Evolutionary conservation across 1,140 invertebrate species (phyloP), one percentile per base, ranked within the genome.

Genomic region (Venturia canescens): DNA sequence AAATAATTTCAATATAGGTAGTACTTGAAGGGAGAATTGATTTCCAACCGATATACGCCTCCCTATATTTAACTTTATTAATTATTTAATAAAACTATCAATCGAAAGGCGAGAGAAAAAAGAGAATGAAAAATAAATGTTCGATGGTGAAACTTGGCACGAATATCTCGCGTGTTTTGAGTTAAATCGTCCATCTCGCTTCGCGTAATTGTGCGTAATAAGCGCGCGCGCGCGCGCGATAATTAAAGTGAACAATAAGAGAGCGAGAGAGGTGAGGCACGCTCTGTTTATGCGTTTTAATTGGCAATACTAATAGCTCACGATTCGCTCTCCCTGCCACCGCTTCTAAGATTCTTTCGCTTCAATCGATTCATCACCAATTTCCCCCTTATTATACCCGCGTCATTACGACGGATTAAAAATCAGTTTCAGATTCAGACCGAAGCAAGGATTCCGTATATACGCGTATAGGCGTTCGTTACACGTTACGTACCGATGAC

Each of bases 231-330:
- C n/a, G n/a, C n/a, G 26, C 18, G 29, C n/a, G 74, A 76, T 57
- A 70, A 70, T 79, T 57, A 79, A 79, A 26, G 26, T 53, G 29
- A 69, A 16, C 6, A 21, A 57, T 57, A 23, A 69, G 66, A 31
- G 60, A 63, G 60, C 23, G 23, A 63, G 26, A 69, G 29, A 79
- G 77, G 34, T 27, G 67, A 31, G 67, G 86, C 88, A 90, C 88
- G 90, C 90, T 91, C 90, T 91, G 90, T 90, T 91, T 91, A 78
- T 89, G 88, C 87, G 86, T 82, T 89, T 89, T 90, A 90, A 90
- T 90, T 89, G 89, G 86, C 82, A 82, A 71, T 70, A 9, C 44
- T 34, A 50, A 44, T 76, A 18, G 27, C 48, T 79, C 21, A 34
- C 27, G 29, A 60, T 75, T 75, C 34, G 53, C 38, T 34, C 34